Conservation (phyloP, 2,797 vertebrate species). For the Arremon brunneinucha region DNA sequence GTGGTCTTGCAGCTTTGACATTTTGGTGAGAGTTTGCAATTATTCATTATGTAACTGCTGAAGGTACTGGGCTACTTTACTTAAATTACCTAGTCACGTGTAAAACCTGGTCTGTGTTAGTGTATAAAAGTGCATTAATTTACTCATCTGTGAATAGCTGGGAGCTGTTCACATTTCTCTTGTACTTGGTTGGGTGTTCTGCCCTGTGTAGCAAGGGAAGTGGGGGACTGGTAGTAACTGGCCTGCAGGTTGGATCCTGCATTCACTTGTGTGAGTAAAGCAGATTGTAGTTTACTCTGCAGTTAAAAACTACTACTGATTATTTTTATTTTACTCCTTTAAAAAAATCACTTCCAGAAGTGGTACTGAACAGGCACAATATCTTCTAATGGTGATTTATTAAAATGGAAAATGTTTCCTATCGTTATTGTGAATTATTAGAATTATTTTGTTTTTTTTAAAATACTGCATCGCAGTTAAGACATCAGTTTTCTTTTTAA, state of each 20-base stretch:
- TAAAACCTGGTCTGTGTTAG: background rate
- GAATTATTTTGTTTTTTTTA: background rate
- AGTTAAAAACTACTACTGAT: background rate
- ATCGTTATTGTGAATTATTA: background rate
- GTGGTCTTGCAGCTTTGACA: background rate
- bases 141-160: background rate
- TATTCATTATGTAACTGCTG: background rate
- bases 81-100: background rate
- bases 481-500: background rate
- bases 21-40: background rate
- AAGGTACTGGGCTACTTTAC: background rate
- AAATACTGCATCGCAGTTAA: background rate
- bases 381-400: background rate
- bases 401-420: background rate
- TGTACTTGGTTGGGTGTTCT: background rate
- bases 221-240: background rate
- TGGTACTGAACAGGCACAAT: rapidly evolving
- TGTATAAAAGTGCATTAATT: background rate
- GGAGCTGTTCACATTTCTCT: background rate
- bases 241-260: background rate
- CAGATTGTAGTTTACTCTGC: background rate
- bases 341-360: background rate
- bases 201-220: rapidly evolving
- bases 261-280: rapidly evolving
- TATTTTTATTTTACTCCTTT: background rate